These are phyloP conservation scores for Rhyacophila brunnea DNA, from an alignment of 1,140 invertebrate species.

Conservation along the genomic window DNA sequence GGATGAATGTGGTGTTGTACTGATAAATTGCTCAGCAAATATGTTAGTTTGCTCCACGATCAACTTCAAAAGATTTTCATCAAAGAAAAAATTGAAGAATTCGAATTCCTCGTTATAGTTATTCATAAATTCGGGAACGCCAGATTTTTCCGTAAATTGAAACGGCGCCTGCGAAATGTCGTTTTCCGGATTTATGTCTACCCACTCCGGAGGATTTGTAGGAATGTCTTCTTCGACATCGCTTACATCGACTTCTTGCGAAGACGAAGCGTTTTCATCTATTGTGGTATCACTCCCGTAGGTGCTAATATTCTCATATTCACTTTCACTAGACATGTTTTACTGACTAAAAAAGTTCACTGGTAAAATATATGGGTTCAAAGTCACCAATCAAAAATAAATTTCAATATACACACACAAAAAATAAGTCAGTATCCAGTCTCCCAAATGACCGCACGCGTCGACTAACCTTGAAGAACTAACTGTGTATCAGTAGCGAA, in stretches of 20 bases:
- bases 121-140: slow-evolving; percentile 6
- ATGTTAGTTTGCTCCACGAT: no score
- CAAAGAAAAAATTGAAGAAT: no score
- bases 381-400: neutral
- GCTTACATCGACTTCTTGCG: neutral
- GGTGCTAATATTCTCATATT: slow-evolving; percentile 13
- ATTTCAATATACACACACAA: neutral
- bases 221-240: no score
- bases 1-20: no score
- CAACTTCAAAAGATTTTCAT: no score
- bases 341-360: neutral
- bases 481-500: no score
- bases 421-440: neutral
- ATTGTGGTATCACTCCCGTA: slow-evolving; percentile 10
- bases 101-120: slow-evolving; percentile 7
- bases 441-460: no score
- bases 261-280: slow-evolving; percentile 5
- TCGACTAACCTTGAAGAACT: no score
- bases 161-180: slow-evolving; percentile 4
- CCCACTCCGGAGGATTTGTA: neutral
- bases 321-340: slow-evolving; percentile 13
- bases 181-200: slow-evolving; percentile 3
- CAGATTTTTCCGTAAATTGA: slow-evolving; percentile 8
- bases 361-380: neutral
- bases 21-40: no score